A percentile compares a stretch with the other conserved stretches of the same genome.
Conservation (phyloP, 1,140 invertebrate species). For the Onthophagus taurus region DNA sequence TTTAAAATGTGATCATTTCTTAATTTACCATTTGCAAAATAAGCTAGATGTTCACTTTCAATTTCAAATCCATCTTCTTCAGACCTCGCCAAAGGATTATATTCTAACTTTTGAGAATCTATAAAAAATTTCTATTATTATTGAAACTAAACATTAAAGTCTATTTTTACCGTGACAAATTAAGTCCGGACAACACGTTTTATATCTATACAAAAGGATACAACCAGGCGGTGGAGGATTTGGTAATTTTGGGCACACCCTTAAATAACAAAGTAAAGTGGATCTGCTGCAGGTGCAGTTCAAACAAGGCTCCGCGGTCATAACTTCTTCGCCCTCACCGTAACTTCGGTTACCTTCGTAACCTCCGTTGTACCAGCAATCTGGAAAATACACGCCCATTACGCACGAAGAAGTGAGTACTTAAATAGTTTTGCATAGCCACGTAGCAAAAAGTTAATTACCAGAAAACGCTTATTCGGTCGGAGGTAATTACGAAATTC, state of each 20-base stretch:
- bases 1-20: no score
- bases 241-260: conserved; percentile 63
- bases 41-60: no score
- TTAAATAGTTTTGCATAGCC: no score
- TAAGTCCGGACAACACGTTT: conserved; percentile 65
- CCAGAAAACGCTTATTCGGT: no score
- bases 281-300: conserved; percentile 63
- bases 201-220: conserved; percentile 52
- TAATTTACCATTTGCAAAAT: no score
- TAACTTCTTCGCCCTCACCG: conserved; percentile 51
- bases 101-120: neutral
- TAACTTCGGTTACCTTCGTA: conserved; percentile 50
- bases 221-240: conserved; percentile 64
- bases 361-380: conserved; percentile 59
- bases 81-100: conserved; percentile 11
- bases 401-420: no score
- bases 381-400: no score
- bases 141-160: neutral
- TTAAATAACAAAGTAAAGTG: conserved; percentile 62
- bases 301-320: conserved; percentile 64
- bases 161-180: conserved; percentile 50
- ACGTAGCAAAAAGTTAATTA: no score
- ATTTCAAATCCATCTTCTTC: conserved; percentile 13
- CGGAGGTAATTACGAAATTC: no score
- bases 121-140: neutral